phyloP scores from a whole-genome alignment of 2,888 invertebrate species.

The Ichneumoninae sp. region DNA sequence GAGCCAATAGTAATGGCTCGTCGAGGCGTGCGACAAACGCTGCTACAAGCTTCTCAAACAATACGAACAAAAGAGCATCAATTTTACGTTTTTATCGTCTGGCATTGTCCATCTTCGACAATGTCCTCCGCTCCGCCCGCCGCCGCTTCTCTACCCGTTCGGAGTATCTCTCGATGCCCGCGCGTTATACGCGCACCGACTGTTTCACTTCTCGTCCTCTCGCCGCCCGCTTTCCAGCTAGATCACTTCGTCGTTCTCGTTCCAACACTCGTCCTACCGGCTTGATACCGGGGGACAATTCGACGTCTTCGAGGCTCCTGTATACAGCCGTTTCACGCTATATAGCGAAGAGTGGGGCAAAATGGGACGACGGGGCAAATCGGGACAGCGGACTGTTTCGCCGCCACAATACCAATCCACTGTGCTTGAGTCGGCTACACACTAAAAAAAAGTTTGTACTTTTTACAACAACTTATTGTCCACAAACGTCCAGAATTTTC shows the following conservation, averaged over 20 bases:
- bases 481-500: too few relatives aligned
- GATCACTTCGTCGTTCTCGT: slow-evolving; percentile 25
- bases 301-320: slow-evolving; percentile 43
- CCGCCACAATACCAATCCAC: too few relatives aligned
- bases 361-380: neutral
- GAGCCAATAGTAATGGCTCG: slow-evolving; percentile 80
- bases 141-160: slow-evolving; percentile 41
- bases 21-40: slow-evolving; percentile 81
- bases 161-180: slow-evolving; percentile 48
- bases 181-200: slow-evolving; percentile 50
- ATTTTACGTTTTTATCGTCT: slow-evolving; percentile 83
- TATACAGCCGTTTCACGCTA: neutral
- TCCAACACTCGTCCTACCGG: slow-evolving; percentile 10
- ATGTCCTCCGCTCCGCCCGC: slow-evolving; percentile 69
- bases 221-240: slow-evolving; percentile 6
- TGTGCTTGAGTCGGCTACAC: too few relatives aligned
- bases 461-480: too few relatives aligned
- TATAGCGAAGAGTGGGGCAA: neutral
- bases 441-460: too few relatives aligned
- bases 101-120: slow-evolving; percentile 83
- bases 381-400: too few relatives aligned
- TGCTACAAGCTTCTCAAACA: slow-evolving; percentile 80
- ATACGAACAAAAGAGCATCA: slow-evolving; percentile 83
- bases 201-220: slow-evolving; percentile 40
- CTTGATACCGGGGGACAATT: slow-evolving; percentile 52